Evolutionary conservation across 2,888 invertebrate genomes (phyloP), one percentile per base, ranked within the genome.

Genomic region (Anaspis maculata): DNA sequence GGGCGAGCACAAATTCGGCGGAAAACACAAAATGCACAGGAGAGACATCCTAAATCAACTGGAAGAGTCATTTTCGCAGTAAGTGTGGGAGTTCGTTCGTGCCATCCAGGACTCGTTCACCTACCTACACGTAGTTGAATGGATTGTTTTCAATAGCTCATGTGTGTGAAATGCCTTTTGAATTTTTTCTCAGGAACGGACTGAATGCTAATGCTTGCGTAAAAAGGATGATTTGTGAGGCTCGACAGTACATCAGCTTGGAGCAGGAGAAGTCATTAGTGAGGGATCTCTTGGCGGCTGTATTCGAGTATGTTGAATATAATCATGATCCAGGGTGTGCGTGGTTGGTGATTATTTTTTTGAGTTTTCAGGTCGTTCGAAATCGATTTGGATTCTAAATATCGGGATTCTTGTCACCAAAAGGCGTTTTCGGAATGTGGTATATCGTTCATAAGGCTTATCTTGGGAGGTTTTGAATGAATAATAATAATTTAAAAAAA

Each of bases 221-320:
- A 29, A 67, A 79, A 51, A 70, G 77, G 46, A 74, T 77, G 37
- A 72, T 84, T 37, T 84, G 84, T 52, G 83, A 84, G 52, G 72
- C 76, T 3, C 71, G 68, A 34, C 62, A 64, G 39, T 62, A 73
- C 48, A 59, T 79, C 31, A 71, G 72, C 13, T 67, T 72, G 1
- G 71, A 69, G 6, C 5, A 9, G 5, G 79, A 79, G 16, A 67
- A 69, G 45, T 80, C 79, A 2, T 66, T 83, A 34, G 69, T 81
- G 27, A 79, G 78, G 44, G 81, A 83, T 56, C 59, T 80, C 36
- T 57, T 83, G 30, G 70, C 75, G 49, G 70, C 75, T 30, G 60
- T 82, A 49, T 73, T 83, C 49, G 70, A 71, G 79, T 81, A 60
- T 57, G 66, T 66, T 32, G 11, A 7, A 9, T 24, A 25, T 15